phyloP scores from a whole-genome alignment of 2,797 vertebrate genomes.

The Carduelis carduelis region DNA sequence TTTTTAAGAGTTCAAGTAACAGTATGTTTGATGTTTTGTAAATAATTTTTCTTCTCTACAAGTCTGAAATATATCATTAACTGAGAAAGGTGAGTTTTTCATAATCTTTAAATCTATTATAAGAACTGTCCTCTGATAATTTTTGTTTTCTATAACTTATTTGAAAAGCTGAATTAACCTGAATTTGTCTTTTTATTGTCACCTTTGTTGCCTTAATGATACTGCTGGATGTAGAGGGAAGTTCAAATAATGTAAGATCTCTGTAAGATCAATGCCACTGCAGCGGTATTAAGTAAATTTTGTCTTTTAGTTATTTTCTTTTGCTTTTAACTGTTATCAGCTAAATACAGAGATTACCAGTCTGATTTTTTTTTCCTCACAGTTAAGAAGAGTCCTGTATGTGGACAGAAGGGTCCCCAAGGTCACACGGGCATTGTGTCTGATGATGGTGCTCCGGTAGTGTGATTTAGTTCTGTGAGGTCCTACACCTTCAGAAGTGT shows the following conservation, averaged over 20 bases:
- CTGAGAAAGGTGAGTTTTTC: not conserved
- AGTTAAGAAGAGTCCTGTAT: not conserved
- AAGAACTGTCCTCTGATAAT: not conserved
- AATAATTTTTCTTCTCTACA: not conserved
- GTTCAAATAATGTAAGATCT: not conserved
- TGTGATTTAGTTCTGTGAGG: not conserved
- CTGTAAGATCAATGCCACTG: not conserved
- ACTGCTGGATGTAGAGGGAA: not conserved
- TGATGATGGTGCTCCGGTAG: fast-evolving
- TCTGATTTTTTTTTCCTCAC: not conserved
- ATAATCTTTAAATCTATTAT: not conserved
- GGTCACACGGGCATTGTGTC: not conserved
- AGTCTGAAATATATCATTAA: not conserved
- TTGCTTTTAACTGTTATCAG: not conserved
- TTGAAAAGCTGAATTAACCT: not conserved
- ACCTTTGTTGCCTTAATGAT: not conserved
- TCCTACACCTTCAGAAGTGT: not conserved
- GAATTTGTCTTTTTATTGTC: not conserved
- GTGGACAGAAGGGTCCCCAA: not conserved
- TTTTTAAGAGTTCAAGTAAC: not conserved
- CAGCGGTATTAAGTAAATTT: not conserved
- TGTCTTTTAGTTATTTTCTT: not conserved
- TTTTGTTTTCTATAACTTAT: not conserved
- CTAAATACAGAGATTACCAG: not conserved
- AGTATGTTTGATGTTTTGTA: not conserved